Evolutionary conservation across 2,888 invertebrate species (phyloP), one percentile per base, ranked within the genome.

Genomic region (Drosophila putrida): DNA sequence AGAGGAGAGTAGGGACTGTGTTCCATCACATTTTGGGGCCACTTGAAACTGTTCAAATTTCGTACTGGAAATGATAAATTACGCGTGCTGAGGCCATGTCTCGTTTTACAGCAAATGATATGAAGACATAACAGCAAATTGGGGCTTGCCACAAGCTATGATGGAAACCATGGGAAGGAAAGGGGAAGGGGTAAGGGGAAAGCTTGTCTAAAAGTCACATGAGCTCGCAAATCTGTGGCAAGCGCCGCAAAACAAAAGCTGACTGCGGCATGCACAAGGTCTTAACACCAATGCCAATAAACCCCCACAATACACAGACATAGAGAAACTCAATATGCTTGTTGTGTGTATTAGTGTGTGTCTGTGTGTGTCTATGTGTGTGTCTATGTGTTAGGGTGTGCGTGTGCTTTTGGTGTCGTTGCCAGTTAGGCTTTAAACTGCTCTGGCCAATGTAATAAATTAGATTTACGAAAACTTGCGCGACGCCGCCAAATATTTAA

Each of bases 401-500:
- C 33, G 33, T 10, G 10, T 15, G 4, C 35, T 10, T 25, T 41
- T 76, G 72, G 53, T 55, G 71, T 67, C 65, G 47, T 41, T 68
- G 62, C 39, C 64, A 62, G 70, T 80, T 73, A 65, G 86, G 81
- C 69, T 81, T 86, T 82, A 78, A 87, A 81, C 75, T 69, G 71
- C 58, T 54, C 53, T 62, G 79, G 75, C 82, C 77, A 79, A 73
- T 70, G 78, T 80, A 88, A 88, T 82, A 84, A 88, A 84, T 84
- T 88, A 88, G 88, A 84, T 86, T 86, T 86, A 80, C 47, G 20
- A 49, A 60, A 84, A 80, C 70, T 80, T 84, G 67, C 73, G 71
- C 78, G 71, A 66, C 61, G 72, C 76, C 76, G 65, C 80, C 82
- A 82, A 88, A 85, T 88, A 82, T 82, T 82, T 85, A 88, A 82